These are phyloP conservation scores for Phyllopteryx taeniolatus DNA, from an alignment of 2,113 vertebrate genomes.

Conservation along the genomic window DNA sequence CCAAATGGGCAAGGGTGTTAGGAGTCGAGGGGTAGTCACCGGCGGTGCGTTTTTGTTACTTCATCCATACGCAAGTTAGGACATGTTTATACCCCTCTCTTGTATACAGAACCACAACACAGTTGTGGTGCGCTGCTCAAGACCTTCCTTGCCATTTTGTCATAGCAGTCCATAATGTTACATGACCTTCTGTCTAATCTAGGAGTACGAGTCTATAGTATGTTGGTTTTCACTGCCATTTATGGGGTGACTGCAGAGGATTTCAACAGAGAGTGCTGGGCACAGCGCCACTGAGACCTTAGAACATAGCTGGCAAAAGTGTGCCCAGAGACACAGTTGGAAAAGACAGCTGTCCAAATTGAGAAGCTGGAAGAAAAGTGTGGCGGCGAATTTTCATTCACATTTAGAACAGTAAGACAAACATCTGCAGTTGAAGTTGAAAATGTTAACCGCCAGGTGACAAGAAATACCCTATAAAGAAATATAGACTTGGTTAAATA, in stretches of 20 bases:
- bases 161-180: constrained; percentile 10
- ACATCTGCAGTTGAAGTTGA: constrained; percentile 10
- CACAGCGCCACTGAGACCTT: constrained; percentile 37
- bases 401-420: background rate
- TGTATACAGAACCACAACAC: constrained; percentile 17
- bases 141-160: background rate
- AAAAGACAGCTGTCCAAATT: constrained; percentile 13
- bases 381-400: background rate
- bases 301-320: constrained; percentile 24
- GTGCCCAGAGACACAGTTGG: constrained; percentile 3
- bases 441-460: constrained; percentile 16
- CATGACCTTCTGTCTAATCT: background rate
- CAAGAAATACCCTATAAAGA: background rate
- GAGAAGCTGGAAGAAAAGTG: constrained; percentile 7
- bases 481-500: background rate
- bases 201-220: background rate
- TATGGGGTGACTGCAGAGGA: constrained; percentile 27
- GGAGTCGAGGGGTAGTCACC: constrained; percentile 50
- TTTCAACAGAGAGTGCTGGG: constrained; percentile 48
- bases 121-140: constrained; percentile 39
- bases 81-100: background rate
- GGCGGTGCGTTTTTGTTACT: constrained; percentile 32
- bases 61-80: constrained; percentile 46
- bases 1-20: constrained; percentile 44
- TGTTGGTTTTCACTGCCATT: constrained; percentile 24